Evolutionary conservation across 2,888 invertebrate genomes (phyloP), one percentile per base, ranked within the genome.

Genomic region (Criorhina ranunculi): DNA sequence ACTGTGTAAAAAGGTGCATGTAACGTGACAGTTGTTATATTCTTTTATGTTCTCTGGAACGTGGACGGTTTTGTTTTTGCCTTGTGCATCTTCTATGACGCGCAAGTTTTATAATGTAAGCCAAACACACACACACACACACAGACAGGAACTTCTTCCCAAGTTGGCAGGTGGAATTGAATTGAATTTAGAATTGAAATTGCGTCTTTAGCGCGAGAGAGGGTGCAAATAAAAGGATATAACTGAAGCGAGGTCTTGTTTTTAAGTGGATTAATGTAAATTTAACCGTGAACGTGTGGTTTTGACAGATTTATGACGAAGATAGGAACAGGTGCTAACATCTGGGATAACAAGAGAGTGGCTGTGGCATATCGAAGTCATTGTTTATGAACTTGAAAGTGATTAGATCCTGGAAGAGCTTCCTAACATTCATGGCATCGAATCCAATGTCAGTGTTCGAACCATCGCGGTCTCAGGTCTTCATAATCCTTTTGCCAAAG

Each of bases 101-200:
- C 40, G 37, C 57, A 31, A 46, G 57, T 64, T 55, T 67, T 67
- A 59, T 51, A 46, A n/a, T n/a, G n/a, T 49, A 66, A 57, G 31
- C 29, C 49, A 24, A 1, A 24, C 24, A 24, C 24, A 24, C 24
- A 24, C 24, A 24, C 24, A 24, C 4, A n/a, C 33, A 8, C 17
- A 40, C 17, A 11, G 12, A 33, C 19, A 9, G 11, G 44, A 19
- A 29, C 31, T 24, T 57, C 24, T 37, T 1, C 37, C 8, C 24
- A 24, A 53, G 44, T 29, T 76, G 76, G 53, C 76, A 76, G 76
- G 76, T 76, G 76, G 24, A 76, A 67, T 59, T 57, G 24, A 76
- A 67, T 59, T 57, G 49, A 67, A 49, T 55, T 42, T 15, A 35
- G n/a, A 53, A 49, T 60, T 51, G 33, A 35, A 57, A 70, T 46